Conservation (phyloP, 2,113 vertebrate species). For the Eonycteris spelaea region DNA sequence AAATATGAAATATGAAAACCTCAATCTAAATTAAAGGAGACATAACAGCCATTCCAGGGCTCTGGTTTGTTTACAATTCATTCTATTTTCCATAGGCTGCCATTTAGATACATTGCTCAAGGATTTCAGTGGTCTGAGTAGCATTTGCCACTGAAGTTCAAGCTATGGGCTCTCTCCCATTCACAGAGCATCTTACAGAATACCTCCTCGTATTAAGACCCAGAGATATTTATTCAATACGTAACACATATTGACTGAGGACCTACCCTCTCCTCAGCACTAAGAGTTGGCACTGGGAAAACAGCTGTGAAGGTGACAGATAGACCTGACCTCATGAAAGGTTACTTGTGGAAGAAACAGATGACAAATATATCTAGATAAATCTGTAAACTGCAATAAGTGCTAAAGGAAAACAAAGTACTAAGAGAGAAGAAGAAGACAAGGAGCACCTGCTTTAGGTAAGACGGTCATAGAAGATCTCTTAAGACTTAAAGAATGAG, state of each 20-base stretch:
- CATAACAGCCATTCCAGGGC: not conserved
- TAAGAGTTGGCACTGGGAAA: not conserved
- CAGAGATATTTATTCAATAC: not conserved
- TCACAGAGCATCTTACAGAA: not conserved
- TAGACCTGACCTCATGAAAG: not conserved
- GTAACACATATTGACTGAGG: not conserved
- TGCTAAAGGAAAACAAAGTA: not conserved
- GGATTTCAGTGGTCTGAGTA: not conserved
- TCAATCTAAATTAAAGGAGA: not conserved
- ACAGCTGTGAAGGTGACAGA: not conserved
- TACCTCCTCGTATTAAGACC: not conserved
- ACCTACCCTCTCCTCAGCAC: not conserved
- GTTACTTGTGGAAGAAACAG: not conserved
- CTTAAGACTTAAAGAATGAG: not conserved
- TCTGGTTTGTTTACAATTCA: not conserved
- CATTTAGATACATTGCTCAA: not conserved
- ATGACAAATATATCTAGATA: not conserved
- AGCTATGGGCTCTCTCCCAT: not conserved
- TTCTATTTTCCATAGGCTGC: not conserved
- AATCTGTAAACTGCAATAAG: not conserved
- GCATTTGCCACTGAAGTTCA: not conserved
- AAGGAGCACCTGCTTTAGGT: not conserved
- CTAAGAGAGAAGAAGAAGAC: not conserved
- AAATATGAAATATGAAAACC: constrained; percentile 4
- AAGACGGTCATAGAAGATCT: not conserved